A percentile compares a stretch with the other conserved stretches of the same genome.
phyloP scores from a whole-genome alignment of 2,888 invertebrate species.

The Halictus ligatus region DNA sequence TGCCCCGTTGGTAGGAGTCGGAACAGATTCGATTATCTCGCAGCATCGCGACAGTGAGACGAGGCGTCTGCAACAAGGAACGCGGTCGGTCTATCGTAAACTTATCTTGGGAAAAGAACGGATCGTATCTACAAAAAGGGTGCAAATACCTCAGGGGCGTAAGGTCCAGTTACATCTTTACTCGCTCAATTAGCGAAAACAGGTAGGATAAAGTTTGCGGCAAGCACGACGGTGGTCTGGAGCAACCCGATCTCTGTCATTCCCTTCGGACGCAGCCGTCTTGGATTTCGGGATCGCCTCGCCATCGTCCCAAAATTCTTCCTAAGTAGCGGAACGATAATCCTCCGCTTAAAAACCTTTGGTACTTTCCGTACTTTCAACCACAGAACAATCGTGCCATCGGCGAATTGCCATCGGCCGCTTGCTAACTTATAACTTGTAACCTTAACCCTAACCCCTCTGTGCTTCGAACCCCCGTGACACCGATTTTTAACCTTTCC shows the following conservation, averaged over 20 bases:
- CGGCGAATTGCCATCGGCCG: not conserved
- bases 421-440: not conserved
- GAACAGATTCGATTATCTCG: not conserved
- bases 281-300: slow-evolving; percentile 81
- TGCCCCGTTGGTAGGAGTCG: too few species aligned
- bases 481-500: not conserved
- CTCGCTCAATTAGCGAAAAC: slow-evolving; percentile 84
- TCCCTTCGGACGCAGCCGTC: slow-evolving; percentile 76
- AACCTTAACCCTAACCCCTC: too few species aligned
- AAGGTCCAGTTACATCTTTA: slow-evolving; percentile 84
- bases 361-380: slow-evolving; percentile 48
- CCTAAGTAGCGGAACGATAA: slow-evolving; percentile 81
- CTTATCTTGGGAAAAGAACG: slow-evolving; percentile 73
- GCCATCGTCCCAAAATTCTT: slow-evolving; percentile 74
- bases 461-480: not conserved
- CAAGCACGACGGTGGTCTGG: slow-evolving; percentile 81
- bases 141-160: slow-evolving; percentile 82
- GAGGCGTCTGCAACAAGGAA: slow-evolving; percentile 44
- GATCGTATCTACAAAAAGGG: slow-evolving; percentile 79
- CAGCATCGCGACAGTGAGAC: slow-evolving; percentile 13
- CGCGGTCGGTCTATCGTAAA: slow-evolving; percentile 52
- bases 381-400: slow-evolving; percentile 26
- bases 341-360: slow-evolving; percentile 75
- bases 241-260: slow-evolving; percentile 83
- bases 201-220: slow-evolving; percentile 83